Percentiles rank a stretch among this genome's conserved stretches.
Evolutionary conservation across 92 coral and sea anemone genomes (phyloP).

Genomic region (Pocillopora meandrina): DNA sequence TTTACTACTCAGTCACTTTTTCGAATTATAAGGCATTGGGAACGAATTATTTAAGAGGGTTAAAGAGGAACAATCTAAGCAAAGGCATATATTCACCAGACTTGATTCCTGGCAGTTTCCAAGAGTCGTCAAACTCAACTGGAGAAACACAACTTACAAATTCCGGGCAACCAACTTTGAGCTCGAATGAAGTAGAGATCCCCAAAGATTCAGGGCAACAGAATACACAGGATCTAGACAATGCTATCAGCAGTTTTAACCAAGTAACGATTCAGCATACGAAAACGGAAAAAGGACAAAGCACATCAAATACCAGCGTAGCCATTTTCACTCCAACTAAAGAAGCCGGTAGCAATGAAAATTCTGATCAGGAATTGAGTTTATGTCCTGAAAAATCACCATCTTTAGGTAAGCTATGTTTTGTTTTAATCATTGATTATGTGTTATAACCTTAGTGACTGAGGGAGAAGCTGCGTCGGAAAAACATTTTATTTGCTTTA

Average conservation of each 20-base stretch:
- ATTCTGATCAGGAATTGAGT: not conserved
- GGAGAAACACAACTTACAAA: too few species aligned
- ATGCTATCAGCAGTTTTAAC: not conserved
- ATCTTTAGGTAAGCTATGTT: slow-evolving; percentile 2
- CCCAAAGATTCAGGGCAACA: not conserved
- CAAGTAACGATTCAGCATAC: not conserved
- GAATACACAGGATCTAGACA: too few species aligned
- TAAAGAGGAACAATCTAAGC: not conserved
- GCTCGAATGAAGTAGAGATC: not conserved
- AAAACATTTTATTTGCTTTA: too few species aligned
- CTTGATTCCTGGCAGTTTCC: too few species aligned
- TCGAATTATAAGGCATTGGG: slow-evolving; percentile 4
- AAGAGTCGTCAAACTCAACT: not conserved
- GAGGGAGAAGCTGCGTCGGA: not conserved
- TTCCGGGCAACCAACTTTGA: too few species aligned
- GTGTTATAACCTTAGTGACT: not conserved
- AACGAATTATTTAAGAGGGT: not conserved
- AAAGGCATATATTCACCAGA: not conserved
- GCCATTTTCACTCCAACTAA: not conserved
- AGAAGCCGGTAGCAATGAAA: not conserved
- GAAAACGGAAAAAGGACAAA: not conserved
- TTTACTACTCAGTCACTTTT: slow-evolving; percentile 19
- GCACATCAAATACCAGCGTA: not conserved
- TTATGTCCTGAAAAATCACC: not conserved
- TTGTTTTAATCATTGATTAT: not conserved